Percentiles rank a stretch among this genome's conserved stretches.
phyloP scores from a whole-genome alignment of 2,888 invertebrate species.

The Scaptodrosophila latifasciaeformis region DNA sequence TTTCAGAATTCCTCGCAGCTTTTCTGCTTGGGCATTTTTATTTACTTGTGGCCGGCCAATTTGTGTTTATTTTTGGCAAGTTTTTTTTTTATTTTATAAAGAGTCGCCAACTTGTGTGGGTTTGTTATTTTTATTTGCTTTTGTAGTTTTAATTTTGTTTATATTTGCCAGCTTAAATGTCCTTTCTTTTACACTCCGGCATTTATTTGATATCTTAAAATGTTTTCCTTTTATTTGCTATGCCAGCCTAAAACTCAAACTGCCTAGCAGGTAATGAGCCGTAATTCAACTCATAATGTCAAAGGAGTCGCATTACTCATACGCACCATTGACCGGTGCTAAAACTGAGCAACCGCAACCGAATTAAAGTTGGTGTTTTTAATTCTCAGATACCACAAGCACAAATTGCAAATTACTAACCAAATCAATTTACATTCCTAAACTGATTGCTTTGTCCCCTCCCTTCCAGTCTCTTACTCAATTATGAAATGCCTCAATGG shows the following conservation, averaged over 20 bases:
- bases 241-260: no score
- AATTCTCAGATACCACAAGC: not conserved
- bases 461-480: conserved; percentile 10
- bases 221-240: conserved; percentile 31
- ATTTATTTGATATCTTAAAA: conserved; percentile 19
- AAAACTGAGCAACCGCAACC: no score
- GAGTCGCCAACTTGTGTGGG: no score
- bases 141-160: not conserved
- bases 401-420: conserved; percentile 62
- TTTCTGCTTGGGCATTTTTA: conserved; percentile 64
- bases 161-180: not conserved
- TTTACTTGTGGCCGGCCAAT: conserved; percentile 60
- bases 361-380: no score
- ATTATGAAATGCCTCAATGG: not conserved
- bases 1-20: conserved; percentile 39
- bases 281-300: conserved; percentile 11
- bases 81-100: no score
- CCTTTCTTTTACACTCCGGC: no score
- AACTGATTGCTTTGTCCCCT: conserved; percentile 61
- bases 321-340: conserved; percentile 55
- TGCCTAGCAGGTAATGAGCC: conserved; percentile 1
- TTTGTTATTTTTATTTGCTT: conserved; percentile 27
- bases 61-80: conserved; percentile 64
- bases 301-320: conserved; percentile 52
- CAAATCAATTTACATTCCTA: conserved; percentile 66